Evolutionary conservation across 2,113 vertebrate species (phyloP).

Genomic region (Colius striatus): DNA sequence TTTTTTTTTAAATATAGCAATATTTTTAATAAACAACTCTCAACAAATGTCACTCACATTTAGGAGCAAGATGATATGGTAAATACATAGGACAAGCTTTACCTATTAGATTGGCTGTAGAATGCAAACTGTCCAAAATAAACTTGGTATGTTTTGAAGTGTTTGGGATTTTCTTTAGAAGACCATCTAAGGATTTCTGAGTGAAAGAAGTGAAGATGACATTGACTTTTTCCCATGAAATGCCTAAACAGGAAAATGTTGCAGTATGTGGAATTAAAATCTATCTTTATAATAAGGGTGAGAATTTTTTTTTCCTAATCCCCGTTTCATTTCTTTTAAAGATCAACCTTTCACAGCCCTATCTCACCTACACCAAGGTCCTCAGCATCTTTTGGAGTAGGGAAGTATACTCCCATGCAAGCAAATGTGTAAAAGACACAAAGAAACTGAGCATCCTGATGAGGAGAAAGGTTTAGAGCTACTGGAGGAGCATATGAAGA

Average conservation of each 20-base stretch:
- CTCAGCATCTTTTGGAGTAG: not conserved
- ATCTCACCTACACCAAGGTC: not conserved
- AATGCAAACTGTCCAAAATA: not conserved
- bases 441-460: not conserved
- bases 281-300: not conserved
- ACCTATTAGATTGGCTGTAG: conserved; percentile 15
- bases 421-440: not conserved
- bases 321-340: not conserved
- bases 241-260: not conserved
- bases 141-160: not conserved
- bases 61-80: conserved; percentile 8
- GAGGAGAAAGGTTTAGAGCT: not conserved
- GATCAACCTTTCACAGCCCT: not conserved
- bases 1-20: conserved; percentile 10
- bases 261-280: not conserved
- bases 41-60: not conserved
- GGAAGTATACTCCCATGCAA: not conserved
- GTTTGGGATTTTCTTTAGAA: not conserved
- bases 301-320: not conserved
- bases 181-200: not conserved
- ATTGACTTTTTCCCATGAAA: not conserved
- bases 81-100: conserved; percentile 18
- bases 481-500: not conserved
- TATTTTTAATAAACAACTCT: conserved; percentile 47
- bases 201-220: not conserved